Evolutionary conservation across 2,113 vertebrate species (phyloP), one percentile per base, ranked within the genome.

Genomic region (Bucco capensis): DNA sequence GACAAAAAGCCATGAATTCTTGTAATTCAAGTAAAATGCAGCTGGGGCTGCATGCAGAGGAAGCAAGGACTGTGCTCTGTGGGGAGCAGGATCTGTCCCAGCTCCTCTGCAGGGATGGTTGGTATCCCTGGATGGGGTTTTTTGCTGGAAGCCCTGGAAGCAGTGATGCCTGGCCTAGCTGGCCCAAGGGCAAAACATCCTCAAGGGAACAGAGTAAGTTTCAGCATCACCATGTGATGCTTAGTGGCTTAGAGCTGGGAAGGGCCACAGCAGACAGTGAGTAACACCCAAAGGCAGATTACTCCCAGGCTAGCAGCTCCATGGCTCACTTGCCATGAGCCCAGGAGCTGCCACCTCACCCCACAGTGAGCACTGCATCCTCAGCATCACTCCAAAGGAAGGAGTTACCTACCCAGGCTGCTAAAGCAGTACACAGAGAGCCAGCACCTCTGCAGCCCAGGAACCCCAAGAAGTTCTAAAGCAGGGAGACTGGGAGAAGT

Each of bases 21-120:
- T 51, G 7, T 23, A 22, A 90, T 93, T 95, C 84, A 92, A 94
- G 90, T 87, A 89, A 76, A 70, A 21, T 6, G 62, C 53, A 73
- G 65, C 80, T 57, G 86, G 44, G 84, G 74, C 53, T 76, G 50
- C 9, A 33, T 9, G 18, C 74, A 71, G 73, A 62, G 58, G 66
- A 76, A 75, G 54, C 6, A 33, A 17, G 67, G 46, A 15, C n/a
- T 58, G 70, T 82, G 70, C 74, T 94, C 51, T 62, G 61, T 3
- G 35, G 44, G 51, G 35, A 17, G 8, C 73, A 71, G 60, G 88
- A 74, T 58, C 13, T 78, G 79, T 65, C 49, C 37, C 84, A 67
- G 67, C 46, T 74, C 38, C 83, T 66, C 57, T 61, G 73, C 56
- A 74, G 69, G 27, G 84, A 6, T 8, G 67, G 49, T 53, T 44